Percentiles rank a stretch among this genome's conserved stretches.
Evolutionary conservation across 2,888 invertebrate species (phyloP).

Genomic region (Metopia argyrocephala): DNA sequence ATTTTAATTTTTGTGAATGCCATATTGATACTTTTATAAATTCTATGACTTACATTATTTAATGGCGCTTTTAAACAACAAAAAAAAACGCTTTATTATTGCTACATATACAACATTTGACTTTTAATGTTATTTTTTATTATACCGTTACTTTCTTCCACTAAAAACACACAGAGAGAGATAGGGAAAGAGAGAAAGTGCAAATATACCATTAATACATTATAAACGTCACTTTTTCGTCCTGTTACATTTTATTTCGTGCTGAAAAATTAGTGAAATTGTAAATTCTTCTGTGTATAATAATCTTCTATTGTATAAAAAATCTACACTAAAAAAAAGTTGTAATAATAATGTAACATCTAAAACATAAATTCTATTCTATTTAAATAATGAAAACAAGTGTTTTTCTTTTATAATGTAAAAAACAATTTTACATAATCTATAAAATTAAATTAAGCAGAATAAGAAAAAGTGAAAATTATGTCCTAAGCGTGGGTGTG

Average conservation of each 20-base stretch:
- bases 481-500: conserved; percentile 51
- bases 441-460: neutral
- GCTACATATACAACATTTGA: neutral
- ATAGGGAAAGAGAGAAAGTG: neutral
- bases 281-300: conserved; percentile 31
- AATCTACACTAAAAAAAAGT: neutral
- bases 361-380: neutral
- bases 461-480: conserved; percentile 11
- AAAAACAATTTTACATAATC: conserved; percentile 29
- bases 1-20: too few species aligned
- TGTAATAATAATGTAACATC: neutral
- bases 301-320: conserved; percentile 1
- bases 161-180: neutral
- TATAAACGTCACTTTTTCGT: conserved; percentile 31
- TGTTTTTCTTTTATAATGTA: conserved; percentile 9
- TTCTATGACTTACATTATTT: too few species aligned
- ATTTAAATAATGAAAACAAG: neutral
- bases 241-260: conserved; percentile 25
- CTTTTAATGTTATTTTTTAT: neutral
- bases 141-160: conserved; percentile 34
- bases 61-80: too few species aligned
- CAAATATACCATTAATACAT: conserved; percentile 6
- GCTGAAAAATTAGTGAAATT: neutral
- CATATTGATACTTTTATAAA: too few species aligned
- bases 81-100: neutral